Conservation (phyloP, 1,140 invertebrate species). For the Coboldia fuscipes region DNA sequence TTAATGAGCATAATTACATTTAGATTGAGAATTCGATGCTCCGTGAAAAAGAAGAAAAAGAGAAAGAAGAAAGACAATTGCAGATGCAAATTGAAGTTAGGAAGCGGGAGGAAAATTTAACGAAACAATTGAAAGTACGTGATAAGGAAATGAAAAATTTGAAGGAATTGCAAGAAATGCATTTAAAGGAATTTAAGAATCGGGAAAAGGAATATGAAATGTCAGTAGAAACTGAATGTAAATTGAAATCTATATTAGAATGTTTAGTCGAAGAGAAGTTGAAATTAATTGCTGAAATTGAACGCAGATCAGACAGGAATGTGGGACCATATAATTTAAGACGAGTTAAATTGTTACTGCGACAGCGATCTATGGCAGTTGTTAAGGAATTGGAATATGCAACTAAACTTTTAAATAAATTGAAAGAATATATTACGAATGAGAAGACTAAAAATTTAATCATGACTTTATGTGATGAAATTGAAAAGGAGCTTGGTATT, state of each 20-base stretch:
- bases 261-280: conserved; percentile 14
- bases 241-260: conserved; percentile 9
- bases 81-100: conserved; percentile 17
- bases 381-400: conserved; percentile 13
- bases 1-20: conserved; percentile 8
- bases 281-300: conserved; percentile 2
- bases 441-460: conserved; percentile 9
- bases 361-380: conserved; percentile 13
- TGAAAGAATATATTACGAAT: conserved; percentile 10
- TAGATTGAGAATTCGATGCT: conserved; percentile 22
- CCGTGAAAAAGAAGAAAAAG: conserved; percentile 20
- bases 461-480: conserved; percentile 8
- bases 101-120: conserved; percentile 12
- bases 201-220: conserved; percentile 12
- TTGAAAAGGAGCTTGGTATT: conserved; percentile 8
- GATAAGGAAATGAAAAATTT: conserved; percentile 15
- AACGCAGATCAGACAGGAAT: not conserved
- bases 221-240: conserved; percentile 12
- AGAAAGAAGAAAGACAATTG: conserved; percentile 15
- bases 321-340: conserved; percentile 12
- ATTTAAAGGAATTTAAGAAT: conserved; percentile 12
- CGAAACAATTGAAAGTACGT: conserved; percentile 12
- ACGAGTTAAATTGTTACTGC: conserved; percentile 15
- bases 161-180: conserved; percentile 12
- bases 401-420: conserved; percentile 11